Conservation (phyloP, 2,888 invertebrate species). For the Synanthedon tipuliformis region DNA sequence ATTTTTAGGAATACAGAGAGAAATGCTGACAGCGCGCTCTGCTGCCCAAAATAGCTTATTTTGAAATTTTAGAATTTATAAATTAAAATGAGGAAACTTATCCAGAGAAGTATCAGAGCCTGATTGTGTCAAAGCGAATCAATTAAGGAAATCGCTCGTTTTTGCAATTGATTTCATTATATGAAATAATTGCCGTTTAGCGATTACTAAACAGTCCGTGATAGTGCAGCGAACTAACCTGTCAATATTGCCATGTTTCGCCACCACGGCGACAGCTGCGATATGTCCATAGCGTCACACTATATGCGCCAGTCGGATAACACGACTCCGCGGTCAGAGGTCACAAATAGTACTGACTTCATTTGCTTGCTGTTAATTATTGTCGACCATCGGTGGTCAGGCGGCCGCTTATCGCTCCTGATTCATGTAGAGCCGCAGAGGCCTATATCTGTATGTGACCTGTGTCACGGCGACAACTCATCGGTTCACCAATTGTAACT, state of each 20-base stretch:
- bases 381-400: constrained; percentile 12
- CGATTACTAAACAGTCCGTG: no score
- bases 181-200: no score
- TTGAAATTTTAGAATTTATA: no score
- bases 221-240: constrained; percentile 16
- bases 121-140: no score
- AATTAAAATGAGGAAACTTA: no score
- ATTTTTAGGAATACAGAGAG: no score
- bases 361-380: not conserved
- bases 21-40: no score
- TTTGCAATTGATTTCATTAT: no score
- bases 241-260: constrained; percentile 38
- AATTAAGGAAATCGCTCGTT: no score
- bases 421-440: constrained; percentile 21
- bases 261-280: constrained; percentile 36
- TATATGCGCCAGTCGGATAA: constrained; percentile 1
- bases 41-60: no score
- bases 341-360: constrained; percentile 37
- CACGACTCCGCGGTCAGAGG: constrained; percentile 50
- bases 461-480: not conserved
- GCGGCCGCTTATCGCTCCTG: constrained; percentile 35
- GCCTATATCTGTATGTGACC: not conserved
- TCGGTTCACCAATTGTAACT: not conserved
- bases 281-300: constrained; percentile 24
- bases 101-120: no score